Conservation (phyloP, 2,888 invertebrate genomes). For the Gandaritis pyraliata region DNA sequence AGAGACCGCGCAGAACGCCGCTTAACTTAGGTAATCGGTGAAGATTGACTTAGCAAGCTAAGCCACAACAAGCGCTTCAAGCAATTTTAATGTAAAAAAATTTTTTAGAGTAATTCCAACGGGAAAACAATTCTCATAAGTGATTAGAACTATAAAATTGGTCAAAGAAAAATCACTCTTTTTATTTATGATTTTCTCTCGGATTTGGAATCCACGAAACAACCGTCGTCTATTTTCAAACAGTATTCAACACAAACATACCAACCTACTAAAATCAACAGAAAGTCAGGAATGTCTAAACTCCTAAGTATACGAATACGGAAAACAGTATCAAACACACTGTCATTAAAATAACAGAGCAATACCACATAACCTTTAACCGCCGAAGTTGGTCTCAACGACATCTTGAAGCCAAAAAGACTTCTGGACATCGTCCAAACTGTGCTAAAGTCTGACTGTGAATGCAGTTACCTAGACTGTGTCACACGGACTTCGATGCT, state of each 20-base stretch:
- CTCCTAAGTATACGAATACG: conserved; percentile 31
- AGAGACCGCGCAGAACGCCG: too few relatives aligned
- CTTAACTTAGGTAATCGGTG: too few relatives aligned
- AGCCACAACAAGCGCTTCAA: too few relatives aligned
- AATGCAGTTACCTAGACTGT: conserved; percentile 51
- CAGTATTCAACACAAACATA: not conserved
- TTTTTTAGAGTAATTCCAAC: too few relatives aligned
- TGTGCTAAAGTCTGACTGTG: conserved; percentile 63
- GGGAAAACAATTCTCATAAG: too few relatives aligned
- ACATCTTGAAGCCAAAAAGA: conserved; percentile 83
- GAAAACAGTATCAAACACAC: conserved; percentile 37
- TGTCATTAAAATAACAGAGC: conserved; percentile 51
- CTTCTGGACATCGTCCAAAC: conserved; percentile 77
- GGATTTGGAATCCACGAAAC: too few relatives aligned
- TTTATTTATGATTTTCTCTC: too few relatives aligned
- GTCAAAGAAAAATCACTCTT: too few relatives aligned
- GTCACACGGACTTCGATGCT: conserved; percentile 51
- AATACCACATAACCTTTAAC: conserved; percentile 59
- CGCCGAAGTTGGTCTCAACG: conserved; percentile 70
- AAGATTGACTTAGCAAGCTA: too few relatives aligned
- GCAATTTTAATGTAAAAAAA: too few relatives aligned
- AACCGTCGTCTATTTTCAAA: not conserved
- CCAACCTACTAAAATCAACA: not conserved
- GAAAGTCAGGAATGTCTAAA: conserved; percentile 25
- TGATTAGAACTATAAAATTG: too few relatives aligned